Evolutionary conservation across 2,888 invertebrate species (phyloP).

Genomic region (Lacanobia oleracea): DNA sequence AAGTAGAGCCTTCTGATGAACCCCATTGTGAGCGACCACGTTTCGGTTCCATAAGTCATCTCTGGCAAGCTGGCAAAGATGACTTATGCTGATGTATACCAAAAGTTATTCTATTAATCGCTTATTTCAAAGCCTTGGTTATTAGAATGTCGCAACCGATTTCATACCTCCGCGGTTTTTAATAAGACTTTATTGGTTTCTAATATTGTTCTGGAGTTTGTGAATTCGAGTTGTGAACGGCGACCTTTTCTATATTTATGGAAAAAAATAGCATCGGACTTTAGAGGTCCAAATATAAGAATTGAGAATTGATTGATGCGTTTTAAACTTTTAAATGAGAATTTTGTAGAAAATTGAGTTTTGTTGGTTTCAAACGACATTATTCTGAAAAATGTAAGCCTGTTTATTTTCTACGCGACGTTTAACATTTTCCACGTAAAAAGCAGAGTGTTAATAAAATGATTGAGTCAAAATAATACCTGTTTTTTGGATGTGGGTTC

Average conservation of each 20-base stretch:
- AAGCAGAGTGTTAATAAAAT: too few species aligned
- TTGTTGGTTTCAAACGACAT: too few species aligned
- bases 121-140: conserved; percentile 11
- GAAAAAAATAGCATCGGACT: conserved; percentile 7
- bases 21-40: too few species aligned
- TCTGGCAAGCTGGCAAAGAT: too few species aligned
- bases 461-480: too few species aligned
- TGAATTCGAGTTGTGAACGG: conserved; percentile 11
- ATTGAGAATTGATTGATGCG: neutral
- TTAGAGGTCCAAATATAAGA: neutral
- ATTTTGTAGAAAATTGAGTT: neutral
- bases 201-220: conserved; percentile 32
- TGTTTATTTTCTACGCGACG: too few species aligned
- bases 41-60: too few species aligned
- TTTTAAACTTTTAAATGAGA: neutral
- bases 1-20: too few species aligned
- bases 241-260: conserved; percentile 13
- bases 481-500: too few species aligned
- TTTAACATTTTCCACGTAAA: too few species aligned
- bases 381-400: too few species aligned
- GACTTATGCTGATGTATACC: too few species aligned
- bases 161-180: conserved; percentile 44
- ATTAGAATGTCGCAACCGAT: conserved; percentile 51
- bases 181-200: conserved; percentile 55
- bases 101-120: neutral